A percentile compares a stretch with the other conserved stretches of the same genome.
These are phyloP conservation scores for Gymnodraco acuticeps DNA, from an alignment of 2,797 vertebrate species.

Conservation along the genomic window DNA sequence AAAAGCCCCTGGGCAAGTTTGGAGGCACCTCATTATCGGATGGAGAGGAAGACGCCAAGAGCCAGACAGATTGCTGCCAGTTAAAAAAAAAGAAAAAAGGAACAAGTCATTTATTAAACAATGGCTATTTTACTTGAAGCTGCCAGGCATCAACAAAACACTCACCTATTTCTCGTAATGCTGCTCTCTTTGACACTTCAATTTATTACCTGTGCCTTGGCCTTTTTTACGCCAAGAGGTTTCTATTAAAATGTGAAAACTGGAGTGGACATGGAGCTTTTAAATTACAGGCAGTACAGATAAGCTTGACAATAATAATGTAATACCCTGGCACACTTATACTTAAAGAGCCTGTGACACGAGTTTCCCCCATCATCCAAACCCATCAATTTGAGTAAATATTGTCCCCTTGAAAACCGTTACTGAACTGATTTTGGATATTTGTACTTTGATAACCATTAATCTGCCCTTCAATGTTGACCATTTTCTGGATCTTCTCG, in stretches of 20 bases:
- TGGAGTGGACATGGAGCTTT: slow-evolving; percentile 4
- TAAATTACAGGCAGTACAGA: slow-evolving; percentile 6
- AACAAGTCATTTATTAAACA: slow-evolving; percentile 66
- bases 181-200: slow-evolving; percentile 44
- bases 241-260: slow-evolving; percentile 15
- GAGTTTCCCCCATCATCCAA: no score
- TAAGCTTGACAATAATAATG: background rate
- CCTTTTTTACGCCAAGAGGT: slow-evolving; percentile 23
- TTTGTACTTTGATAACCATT: no score
- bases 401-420: no score
- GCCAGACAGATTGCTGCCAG: slow-evolving; percentile 74
- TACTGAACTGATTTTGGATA: no score
- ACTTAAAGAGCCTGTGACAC: no score
- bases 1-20: slow-evolving; percentile 64
- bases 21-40: slow-evolving; percentile 76
- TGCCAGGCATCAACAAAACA: slow-evolving; percentile 57
- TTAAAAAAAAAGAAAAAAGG: slow-evolving; percentile 35
- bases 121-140: slow-evolving; percentile 57
- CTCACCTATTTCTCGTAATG: slow-evolving; percentile 31
- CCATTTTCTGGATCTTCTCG: no score
- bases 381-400: no score
- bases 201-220: slow-evolving; percentile 20
- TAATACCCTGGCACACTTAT: background rate
- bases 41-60: slow-evolving; percentile 57
- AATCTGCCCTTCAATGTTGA: no score